A percentile compares a stretch with the other conserved stretches of the same genome.
These are phyloP conservation scores for Eupeodes luniger DNA, from an alignment of 2,888 invertebrate species.

Conservation along the genomic window DNA sequence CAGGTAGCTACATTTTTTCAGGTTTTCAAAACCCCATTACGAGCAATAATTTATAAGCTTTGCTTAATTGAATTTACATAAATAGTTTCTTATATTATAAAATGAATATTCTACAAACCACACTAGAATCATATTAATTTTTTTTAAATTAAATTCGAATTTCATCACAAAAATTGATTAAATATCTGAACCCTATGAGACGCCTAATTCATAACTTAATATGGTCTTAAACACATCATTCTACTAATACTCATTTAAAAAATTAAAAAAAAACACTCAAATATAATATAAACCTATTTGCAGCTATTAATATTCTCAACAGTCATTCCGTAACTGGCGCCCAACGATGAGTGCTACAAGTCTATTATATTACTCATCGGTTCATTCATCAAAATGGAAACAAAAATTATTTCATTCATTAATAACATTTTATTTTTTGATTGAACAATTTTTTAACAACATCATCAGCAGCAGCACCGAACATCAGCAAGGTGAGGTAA, in stretches of 20 bases:
- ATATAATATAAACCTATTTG: conserved; percentile 18
- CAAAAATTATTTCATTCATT: conserved; percentile 19
- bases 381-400: conserved; percentile 53
- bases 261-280: conserved; percentile 3
- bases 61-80: neutral
- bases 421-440: conserved; percentile 17
- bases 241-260: conserved; percentile 8
- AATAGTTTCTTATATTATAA: too few relatives aligned
- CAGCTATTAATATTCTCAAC: conserved; percentile 53
- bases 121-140: neutral
- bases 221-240: conserved; percentile 34
- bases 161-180: conserved; percentile 23
- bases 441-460: conserved; percentile 1
- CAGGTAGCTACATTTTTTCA: too few relatives aligned
- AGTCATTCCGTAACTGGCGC: conserved; percentile 45
- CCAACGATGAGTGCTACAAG: neutral
- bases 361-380: conserved; percentile 51
- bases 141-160: neutral
- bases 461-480: too few relatives aligned
- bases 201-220: conserved; percentile 38
- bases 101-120: too few relatives aligned
- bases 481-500: neutral
- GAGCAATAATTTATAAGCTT: neutral
- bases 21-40: neutral
- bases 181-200: conserved; percentile 26